These are phyloP conservation scores for Hyaena hyaena DNA, from an alignment of 2,113 vertebrate genomes.

Conservation along the genomic window DNA sequence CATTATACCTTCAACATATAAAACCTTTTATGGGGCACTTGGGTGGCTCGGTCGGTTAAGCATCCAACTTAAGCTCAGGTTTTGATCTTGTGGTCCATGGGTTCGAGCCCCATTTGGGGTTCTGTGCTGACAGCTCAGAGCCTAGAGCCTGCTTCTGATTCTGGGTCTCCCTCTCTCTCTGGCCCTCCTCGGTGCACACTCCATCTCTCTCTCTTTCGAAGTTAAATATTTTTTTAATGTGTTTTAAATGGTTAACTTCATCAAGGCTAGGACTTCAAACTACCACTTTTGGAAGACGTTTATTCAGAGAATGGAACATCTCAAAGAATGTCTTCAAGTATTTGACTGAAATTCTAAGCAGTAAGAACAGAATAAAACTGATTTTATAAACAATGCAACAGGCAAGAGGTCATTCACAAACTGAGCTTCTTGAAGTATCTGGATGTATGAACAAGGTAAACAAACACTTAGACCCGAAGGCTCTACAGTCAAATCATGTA, in stretches of 20 bases:
- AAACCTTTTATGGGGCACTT: not conserved
- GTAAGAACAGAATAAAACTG: not conserved
- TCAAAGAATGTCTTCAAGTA: not conserved
- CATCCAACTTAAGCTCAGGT: no score
- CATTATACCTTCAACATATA: not conserved
- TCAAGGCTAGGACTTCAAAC: not conserved
- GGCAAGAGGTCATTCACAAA: not conserved
- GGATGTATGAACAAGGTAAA: not conserved
- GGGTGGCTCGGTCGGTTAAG: no score
- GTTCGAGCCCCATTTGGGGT: no score
- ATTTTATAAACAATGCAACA: not conserved
- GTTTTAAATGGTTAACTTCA: not conserved
- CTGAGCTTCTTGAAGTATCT: not conserved
- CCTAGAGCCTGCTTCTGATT: no score
- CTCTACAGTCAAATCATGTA: fast-evolving
- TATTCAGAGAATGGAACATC: not conserved
- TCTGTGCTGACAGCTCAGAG: no score
- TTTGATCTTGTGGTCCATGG: no score
- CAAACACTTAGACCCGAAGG: not conserved
- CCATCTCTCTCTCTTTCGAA: no score
- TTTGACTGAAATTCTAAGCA: not conserved
- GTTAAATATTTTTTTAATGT: no score
- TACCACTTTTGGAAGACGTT: not conserved
- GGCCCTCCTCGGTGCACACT: no score
- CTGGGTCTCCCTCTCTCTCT: no score